Base-by-base conservation (phyloP, 2,113 vertebrate genomes). In the Sapajus apella region DNA sequence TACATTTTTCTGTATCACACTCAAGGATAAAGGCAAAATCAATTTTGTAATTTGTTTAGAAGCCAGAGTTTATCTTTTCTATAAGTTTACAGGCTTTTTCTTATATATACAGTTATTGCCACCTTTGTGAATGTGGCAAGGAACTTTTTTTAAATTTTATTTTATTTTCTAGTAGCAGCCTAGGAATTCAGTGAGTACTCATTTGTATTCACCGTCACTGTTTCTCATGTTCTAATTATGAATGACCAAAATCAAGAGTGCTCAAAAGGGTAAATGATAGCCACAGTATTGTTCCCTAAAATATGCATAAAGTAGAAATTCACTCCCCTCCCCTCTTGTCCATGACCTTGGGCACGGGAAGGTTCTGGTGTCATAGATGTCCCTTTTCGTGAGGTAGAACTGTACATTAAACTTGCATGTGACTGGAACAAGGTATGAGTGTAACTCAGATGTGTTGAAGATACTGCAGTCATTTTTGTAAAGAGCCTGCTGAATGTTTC, bases 1-100 rank as follows among this genome's bases (percentile, higher is more conserved):
- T 86, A 87, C 96, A 94, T 91, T 96, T 97, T 92, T 90, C 87
- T 96, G n/a, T 87, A 17, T 98, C 97, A 97, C 95, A 95, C 95
- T 98, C 96, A 98, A 98, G 92, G 56, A 82, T 92, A 97, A 97
- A 97, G 96, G 45, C 92, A 97, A 97, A 98, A 97, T 97, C 43
- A 97, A 77, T 68, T 40, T 97, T 70, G 27, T 96, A 97, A 79
- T 95, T 97, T 97, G 97, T 97, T 94, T 80, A 21, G 55, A 90
- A 91, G 12, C 55, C 66, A 92, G 88, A 97, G 64, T 97, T 97
- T 93, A 90, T 97, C 96, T 97, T 98, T 98, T 94, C 96, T 97
- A 88, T 97, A 47, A 16, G 97, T 97, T 97, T 97, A 96, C 90
- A 96, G 73, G 13, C 92, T 95, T 97, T 97, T 97, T 96, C 87